Percentiles rank a stretch among this genome's conserved stretches.
Conservation (phyloP, 2,888 invertebrate species). For the Aradus depressus region DNA sequence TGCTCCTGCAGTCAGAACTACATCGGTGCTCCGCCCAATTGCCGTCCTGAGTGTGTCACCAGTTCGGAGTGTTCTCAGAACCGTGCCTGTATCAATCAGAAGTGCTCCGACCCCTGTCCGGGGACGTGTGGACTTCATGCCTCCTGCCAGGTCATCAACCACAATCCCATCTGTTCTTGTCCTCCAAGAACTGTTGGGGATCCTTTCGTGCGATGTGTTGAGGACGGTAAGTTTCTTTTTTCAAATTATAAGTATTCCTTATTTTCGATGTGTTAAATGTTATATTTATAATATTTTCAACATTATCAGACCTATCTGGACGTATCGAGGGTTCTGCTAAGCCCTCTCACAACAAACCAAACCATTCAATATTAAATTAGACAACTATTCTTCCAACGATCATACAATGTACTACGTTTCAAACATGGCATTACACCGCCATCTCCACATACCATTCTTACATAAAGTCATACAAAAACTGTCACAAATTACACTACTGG, state of each 20-base stretch:
- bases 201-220: slow-evolving; percentile 45
- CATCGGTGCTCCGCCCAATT: slow-evolving; percentile 47
- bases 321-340: too few relatives aligned
- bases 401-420: too few relatives aligned
- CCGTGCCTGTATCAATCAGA: slow-evolving; percentile 50
- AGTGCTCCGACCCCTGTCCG: slow-evolving; percentile 51
- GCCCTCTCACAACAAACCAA: too few relatives aligned
- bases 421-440: too few relatives aligned
- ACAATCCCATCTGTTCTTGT: slow-evolving; percentile 53
- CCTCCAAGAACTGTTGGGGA: slow-evolving; percentile 47
- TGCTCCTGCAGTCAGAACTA: slow-evolving; percentile 51
- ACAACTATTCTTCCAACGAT: too few relatives aligned
- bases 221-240: slow-evolving; percentile 35
- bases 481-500: too few relatives aligned
- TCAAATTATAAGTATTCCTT: too few relatives aligned
- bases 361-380: too few relatives aligned
- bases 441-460: too few relatives aligned
- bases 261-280: neutral
- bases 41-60: slow-evolving; percentile 49
- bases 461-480: too few relatives aligned
- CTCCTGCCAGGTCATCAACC: slow-evolving; percentile 47
- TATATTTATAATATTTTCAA: neutral
- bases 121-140: slow-evolving; percentile 49
- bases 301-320: too few relatives aligned
- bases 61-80: slow-evolving; percentile 49